Evolutionary conservation across 2,113 vertebrate genomes (phyloP), one percentile per base, ranked within the genome.

Genomic region (Paracanthobrama guichenoti): DNA sequence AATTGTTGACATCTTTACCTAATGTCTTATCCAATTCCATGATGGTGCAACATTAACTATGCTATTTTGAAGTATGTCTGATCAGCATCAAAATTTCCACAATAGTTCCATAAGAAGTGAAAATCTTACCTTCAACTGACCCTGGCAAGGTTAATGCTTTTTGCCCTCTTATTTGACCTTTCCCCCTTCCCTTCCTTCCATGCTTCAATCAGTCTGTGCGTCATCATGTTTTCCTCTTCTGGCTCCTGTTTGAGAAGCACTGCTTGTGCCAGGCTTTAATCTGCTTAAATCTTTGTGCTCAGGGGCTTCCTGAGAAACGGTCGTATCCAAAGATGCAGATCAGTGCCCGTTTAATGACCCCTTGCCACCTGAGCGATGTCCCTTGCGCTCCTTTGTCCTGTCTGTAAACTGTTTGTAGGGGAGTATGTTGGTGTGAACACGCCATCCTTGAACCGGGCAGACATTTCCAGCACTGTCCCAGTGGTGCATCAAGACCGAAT

Each of bases 241-340:
- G 72, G 80, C 50, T 81, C n/a, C 55, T 46, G 22, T 26, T 53
- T n/a, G 12, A 81, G 59, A 48, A 60, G 24, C 39, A n/a, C 28
- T 42, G 60, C 42, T 80, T 60, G 87, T 83, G 81, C 84, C 84
- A 80, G 67, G 69, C 80, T 75, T 80, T 60, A 83, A 71, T 85
- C 81, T 75, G 22, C 28, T 69, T n/a, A 14, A 84, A 42, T 74
- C 62, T 79, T 28, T 20, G 22, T 35, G 55, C 72, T 75, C 24
- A 22, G 13, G 78, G 72, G 62, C 55, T 87, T 85, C 79, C 82
- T 62, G 55, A 81, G 62, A 84, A 48, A 74, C 10, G 71, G 26
- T 81, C 35, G 31, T 81, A 53, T 73, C 77, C 42, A 62, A 69
- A 48, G 42, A 62, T 73, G 50, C 67, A 62, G 69, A 46, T 22